These are phyloP conservation scores for Lasioglossum leucozonium DNA, from an alignment of 2,888 invertebrate species.

Conservation along the genomic window DNA sequence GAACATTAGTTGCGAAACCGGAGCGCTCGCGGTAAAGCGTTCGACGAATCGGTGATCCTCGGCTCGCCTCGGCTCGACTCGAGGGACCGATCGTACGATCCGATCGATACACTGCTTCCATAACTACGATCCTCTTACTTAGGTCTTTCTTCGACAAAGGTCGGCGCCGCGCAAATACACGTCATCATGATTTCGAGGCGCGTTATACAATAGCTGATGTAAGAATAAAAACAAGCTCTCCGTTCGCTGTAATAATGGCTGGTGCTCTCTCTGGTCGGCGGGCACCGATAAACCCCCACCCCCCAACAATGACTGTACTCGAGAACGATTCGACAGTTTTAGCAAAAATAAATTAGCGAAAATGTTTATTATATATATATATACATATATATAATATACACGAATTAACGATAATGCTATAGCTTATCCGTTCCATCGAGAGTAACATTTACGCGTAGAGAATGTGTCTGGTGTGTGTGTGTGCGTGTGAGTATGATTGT, in stretches of 20 bases:
- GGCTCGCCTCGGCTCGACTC: background rate
- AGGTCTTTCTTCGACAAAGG: constrained; percentile 27
- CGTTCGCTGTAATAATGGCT: constrained; percentile 10
- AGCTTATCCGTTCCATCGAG: constrained; percentile 80
- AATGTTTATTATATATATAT: constrained; percentile 41
- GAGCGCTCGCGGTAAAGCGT: constrained; percentile 11
- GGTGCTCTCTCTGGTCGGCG: constrained; percentile 8
- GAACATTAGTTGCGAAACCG: constrained; percentile 9
- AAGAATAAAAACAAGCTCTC: background rate
- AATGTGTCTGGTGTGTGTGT: constrained; percentile 1
- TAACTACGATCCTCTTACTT: constrained; percentile 54
- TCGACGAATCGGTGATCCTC: background rate
- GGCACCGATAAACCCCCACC: constrained; percentile 14
- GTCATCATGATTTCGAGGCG: constrained; percentile 24
- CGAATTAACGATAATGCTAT: constrained; percentile 49
- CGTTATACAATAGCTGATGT: constrained; percentile 29
- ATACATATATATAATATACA: constrained; percentile 35
- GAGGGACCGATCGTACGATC: background rate
- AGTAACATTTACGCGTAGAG: constrained; percentile 66
- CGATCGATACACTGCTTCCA: constrained; percentile 57
- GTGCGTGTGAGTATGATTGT: background rate
- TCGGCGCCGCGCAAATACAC: background rate
- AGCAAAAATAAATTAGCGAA: constrained; percentile 2
- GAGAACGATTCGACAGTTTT: constrained; percentile 20
- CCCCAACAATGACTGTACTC: constrained; percentile 6